Conservation (phyloP, 2,113 vertebrate species). For the Condylura cristata region DNA sequence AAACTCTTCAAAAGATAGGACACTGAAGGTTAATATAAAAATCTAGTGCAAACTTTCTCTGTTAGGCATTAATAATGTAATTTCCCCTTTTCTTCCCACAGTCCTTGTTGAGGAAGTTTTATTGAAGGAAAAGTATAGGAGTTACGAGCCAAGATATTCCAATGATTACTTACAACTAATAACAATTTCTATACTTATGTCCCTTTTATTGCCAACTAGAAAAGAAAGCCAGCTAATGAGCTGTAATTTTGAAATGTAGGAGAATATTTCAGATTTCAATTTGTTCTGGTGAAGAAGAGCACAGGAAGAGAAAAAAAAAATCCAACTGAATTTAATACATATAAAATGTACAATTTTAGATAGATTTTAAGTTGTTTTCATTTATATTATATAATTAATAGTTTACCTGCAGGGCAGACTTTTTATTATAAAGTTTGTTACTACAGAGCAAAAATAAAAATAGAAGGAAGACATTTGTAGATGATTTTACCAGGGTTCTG, state of each 20-base stretch:
- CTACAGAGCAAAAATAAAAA: neutral
- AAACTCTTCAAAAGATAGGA: neutral
- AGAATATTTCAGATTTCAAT: constrained; percentile 1
- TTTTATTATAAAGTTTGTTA: constrained; percentile 31
- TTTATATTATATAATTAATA: neutral
- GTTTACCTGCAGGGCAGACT: neutral
- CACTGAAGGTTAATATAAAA: neutral
- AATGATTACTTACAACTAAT: neutral
- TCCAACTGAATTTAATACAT: neutral
- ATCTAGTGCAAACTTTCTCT: neutral
- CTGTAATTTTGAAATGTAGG: neutral
- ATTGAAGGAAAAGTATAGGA: neutral
- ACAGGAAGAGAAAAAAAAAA: neutral
- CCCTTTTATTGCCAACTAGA: neutral
- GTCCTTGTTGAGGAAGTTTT: neutral
- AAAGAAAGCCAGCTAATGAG: neutral
- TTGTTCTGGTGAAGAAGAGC: neutral
- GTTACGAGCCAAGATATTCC: neutral
- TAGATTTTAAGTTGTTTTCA: neutral
- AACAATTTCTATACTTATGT: neutral
- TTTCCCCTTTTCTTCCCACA: neutral
- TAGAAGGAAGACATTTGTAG: neutral
- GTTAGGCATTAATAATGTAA: neutral
- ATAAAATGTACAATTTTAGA: neutral
- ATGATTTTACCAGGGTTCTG: constrained; percentile 5